Percentiles rank a stretch among this genome's conserved stretches.
These are phyloP conservation scores for Sinodicranocentrus sp. DNA, from an alignment of 2,888 invertebrate genomes.

Conservation along the genomic window DNA sequence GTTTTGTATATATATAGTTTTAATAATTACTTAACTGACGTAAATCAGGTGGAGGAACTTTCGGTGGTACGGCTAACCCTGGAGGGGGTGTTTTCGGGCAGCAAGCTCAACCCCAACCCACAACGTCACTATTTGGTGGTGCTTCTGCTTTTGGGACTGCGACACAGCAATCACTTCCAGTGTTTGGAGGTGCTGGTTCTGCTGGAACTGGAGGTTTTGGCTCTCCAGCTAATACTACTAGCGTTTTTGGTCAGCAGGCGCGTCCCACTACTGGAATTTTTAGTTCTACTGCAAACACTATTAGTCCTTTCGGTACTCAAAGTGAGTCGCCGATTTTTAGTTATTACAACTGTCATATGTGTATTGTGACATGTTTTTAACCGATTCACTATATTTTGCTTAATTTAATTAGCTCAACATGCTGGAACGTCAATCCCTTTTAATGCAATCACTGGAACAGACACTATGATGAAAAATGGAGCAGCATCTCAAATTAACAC, in stretches of 20 bases:
- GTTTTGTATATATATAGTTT: too few species aligned
- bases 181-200: constrained; percentile 71
- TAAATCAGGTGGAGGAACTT: constrained; percentile 44
- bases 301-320: constrained; percentile 32
- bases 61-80: constrained; percentile 37
- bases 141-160: constrained; percentile 73
- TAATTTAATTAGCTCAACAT: constrained; percentile 37
- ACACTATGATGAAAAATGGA: constrained; percentile 94
- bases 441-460: constrained; percentile 85
- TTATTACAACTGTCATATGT: neutral
- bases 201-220: constrained; percentile 19
- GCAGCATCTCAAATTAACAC: constrained; percentile 92
- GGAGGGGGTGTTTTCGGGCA: constrained; percentile 72
- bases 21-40: too few species aligned
- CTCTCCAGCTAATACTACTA: constrained; percentile 39
- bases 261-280: constrained; percentile 42
- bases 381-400: constrained; percentile 4
- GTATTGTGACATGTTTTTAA: neutral
- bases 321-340: constrained; percentile 11
- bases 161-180: constrained; percentile 61
- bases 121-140: constrained; percentile 71
- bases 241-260: constrained; percentile 66
- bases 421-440: constrained; percentile 75
- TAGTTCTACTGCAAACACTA: constrained; percentile 22
- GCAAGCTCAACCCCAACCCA: constrained; percentile 62